A percentile compares a stretch with the other conserved stretches of the same genome.
These are phyloP conservation scores for Pygoscelis adeliae DNA, from an alignment of 2,113 vertebrate genomes.

Conservation along the genomic window DNA sequence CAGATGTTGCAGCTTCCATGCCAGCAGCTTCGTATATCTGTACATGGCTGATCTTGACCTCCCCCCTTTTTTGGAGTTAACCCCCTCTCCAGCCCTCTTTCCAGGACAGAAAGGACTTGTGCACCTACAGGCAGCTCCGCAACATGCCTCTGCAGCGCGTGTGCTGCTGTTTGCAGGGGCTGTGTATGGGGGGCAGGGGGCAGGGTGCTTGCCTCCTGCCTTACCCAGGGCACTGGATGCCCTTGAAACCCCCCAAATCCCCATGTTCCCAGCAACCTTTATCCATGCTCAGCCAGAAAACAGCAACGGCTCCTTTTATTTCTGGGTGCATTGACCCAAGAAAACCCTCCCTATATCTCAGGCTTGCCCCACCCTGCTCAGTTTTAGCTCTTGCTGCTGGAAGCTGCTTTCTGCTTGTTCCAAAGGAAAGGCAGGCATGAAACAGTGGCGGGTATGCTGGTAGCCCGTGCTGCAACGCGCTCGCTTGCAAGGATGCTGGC, in stretches of 20 bases:
- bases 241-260: background rate
- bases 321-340: background rate
- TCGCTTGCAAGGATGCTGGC: background rate
- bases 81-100: background rate
- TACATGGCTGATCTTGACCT: background rate
- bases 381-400: background rate
- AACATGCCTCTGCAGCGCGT: fast-evolving
- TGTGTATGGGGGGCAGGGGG: background rate
- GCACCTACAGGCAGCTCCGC: background rate
- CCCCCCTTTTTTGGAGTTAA: background rate
- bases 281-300: background rate
- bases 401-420: background rate
- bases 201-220: background rate
- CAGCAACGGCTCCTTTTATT: background rate
- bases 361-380: background rate
- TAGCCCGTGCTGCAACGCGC: fast-evolving
- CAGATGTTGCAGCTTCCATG: background rate
- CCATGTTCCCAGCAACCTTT: background rate
- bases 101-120: background rate
- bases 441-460: fast-evolving
- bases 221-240: background rate
- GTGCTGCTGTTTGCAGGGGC: background rate
- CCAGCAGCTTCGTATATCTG: background rate
- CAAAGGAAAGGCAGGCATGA: background rate
- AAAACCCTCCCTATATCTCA: background rate